Evolutionary conservation across 1,140 invertebrate species (phyloP), one percentile per base, ranked within the genome.

Genomic region (Mylabris phalerata): DNA sequence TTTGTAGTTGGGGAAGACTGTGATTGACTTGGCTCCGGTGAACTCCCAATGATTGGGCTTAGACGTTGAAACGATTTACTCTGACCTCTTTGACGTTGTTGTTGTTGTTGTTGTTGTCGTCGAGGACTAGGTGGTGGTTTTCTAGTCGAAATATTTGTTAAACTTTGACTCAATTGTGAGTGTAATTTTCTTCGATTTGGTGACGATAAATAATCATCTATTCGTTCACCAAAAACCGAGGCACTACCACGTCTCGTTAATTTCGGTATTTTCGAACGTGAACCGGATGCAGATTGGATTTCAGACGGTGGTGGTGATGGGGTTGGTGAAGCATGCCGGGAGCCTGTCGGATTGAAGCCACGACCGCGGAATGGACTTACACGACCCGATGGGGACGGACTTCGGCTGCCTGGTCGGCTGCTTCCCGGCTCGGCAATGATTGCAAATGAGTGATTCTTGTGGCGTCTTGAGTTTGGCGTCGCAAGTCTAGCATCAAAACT

Each of bases 301-400:
- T 44, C n/a, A 26, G 40, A 49, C 10, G 49, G 52, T 7, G 69
- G 64, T 4, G 72, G 72, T 13, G 71, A 72, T 13, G 62, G 61
- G 39, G 52, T 52, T 13, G 71, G 71, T 6, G 70, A 72, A 5
- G 64, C 71, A 60, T 71, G 68, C 6, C 71, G 59, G 0, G 73
- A 73, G 4, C 73, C 71, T 3, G 57, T 45, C 1, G 73, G 68
- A 60, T 80, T 80, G 69, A 82, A 83, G 4, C 80, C 81, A 10
- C 77, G 71, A 48, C 81, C 80, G 25, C 78, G 71, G 50, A 82
- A 83, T 0, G 81, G 81, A 45, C 79, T 81, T 5, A 79, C 71
- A 25, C 80, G 71, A 2, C 80, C 80, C 5, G 75, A 58, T 7
- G 71, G 68, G 1, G 75, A 69, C 1, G 78, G 76, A 61, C 74